phyloP scores from a whole-genome alignment of 2,797 vertebrate species.

The Sarcophilus harrisii region DNA sequence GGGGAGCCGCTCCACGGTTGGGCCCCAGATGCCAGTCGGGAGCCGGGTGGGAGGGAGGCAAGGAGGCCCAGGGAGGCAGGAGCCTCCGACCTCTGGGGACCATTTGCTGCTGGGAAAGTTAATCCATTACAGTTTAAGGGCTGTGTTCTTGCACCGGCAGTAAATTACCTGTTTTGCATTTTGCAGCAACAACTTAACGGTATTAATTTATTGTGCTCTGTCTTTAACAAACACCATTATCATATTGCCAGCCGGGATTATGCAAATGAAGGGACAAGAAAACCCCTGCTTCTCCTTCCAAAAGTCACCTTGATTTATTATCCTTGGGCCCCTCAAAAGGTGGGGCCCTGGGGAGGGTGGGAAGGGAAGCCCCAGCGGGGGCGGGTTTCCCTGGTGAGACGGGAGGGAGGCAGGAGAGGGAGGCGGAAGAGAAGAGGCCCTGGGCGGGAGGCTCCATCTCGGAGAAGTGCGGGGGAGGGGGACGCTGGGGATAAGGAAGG shows the following conservation, averaged over 20 bases:
- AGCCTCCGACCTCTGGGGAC: slow-evolving; percentile 47
- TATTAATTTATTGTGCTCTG: slow-evolving; percentile 88
- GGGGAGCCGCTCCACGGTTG: too few relatives aligned
- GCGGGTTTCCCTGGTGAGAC: background rate
- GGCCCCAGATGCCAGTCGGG: background rate
- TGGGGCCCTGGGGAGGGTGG: background rate
- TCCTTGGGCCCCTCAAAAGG: slow-evolving; percentile 64
- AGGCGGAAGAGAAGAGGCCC: background rate
- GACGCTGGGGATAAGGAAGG: background rate
- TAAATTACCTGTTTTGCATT: slow-evolving; percentile 87
- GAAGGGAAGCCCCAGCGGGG: background rate
- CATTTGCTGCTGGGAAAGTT: slow-evolving; percentile 80
- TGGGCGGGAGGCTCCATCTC: background rate
- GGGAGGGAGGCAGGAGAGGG: background rate
- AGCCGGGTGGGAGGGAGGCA: background rate
- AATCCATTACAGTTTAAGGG: slow-evolving; percentile 85
- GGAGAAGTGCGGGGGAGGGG: background rate
- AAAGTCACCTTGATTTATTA: slow-evolving; percentile 89
- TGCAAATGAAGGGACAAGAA: slow-evolving; percentile 85
- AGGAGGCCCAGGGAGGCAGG: background rate
- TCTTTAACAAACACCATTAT: slow-evolving; percentile 90
- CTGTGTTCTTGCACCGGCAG: slow-evolving; percentile 69
- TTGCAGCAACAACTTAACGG: slow-evolving; percentile 86
- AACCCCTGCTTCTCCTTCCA: slow-evolving; percentile 79
- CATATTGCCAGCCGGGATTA: slow-evolving; percentile 88